A percentile compares a stretch with the other conserved stretches of the same genome.
These are phyloP conservation scores for Drosophila anomalipes DNA, from an alignment of 2,888 invertebrate species.

Conservation along the genomic window DNA sequence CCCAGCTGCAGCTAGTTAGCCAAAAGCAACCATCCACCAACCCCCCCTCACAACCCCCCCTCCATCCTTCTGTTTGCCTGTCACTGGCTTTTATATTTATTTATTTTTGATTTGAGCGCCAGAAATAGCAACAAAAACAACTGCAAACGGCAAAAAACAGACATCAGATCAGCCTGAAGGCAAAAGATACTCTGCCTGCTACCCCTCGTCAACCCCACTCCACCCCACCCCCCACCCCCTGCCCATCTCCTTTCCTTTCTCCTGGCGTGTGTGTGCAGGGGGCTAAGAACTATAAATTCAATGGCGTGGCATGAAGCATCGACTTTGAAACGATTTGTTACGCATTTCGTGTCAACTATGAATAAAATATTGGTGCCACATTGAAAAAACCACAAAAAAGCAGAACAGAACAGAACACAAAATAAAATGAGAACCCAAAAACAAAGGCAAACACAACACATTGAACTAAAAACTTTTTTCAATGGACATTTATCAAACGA, in stretches of 20 bases:
- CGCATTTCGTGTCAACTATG: constrained; percentile 81
- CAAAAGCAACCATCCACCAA: too few species aligned
- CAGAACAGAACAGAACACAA: not conserved
- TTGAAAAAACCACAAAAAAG: constrained; percentile 58
- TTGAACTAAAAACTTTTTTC: constrained; percentile 71
- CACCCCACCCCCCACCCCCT: not conserved
- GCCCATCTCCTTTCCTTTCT: not conserved
- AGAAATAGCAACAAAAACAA: constrained; percentile 14
- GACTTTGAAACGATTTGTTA: constrained; percentile 77
- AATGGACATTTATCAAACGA: constrained; percentile 75
- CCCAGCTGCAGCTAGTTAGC: constrained; percentile 62
- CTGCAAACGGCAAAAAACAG: constrained; percentile 20
- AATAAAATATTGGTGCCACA: constrained; percentile 76
- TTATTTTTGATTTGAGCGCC: constrained; percentile 75
- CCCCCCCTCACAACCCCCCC: not conserved
- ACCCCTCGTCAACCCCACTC: not conserved
- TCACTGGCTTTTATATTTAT: constrained; percentile 68
- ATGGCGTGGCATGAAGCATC: constrained; percentile 57
- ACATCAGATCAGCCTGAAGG: constrained; percentile 41
- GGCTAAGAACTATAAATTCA: constrained; percentile 73
- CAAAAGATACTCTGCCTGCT: not conserved
- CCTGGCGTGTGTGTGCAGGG: constrained; percentile 27
- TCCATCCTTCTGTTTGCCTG: constrained; percentile 26
- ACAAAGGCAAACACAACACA: constrained; percentile 39
- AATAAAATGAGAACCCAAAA: constrained; percentile 15